These are phyloP conservation scores for Chaetogeoica ovagalla DNA, from an alignment of 2,888 invertebrate species.

Conservation along the genomic window DNA sequence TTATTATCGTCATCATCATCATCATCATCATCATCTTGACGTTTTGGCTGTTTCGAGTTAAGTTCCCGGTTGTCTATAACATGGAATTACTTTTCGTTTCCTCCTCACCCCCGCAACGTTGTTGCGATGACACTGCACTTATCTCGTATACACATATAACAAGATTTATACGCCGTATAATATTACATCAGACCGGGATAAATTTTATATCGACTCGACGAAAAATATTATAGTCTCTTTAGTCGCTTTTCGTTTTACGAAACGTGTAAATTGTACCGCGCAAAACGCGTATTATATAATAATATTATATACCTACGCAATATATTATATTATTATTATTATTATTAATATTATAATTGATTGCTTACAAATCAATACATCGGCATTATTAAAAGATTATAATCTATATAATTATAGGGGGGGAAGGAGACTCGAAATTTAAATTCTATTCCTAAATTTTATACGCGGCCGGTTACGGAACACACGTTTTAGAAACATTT, in stretches of 20 bases:
- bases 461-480: no score
- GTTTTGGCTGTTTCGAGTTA: not conserved
- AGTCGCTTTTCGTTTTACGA: not conserved
- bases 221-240: not conserved
- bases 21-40: not conserved
- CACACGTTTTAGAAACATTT: no score
- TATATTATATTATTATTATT: no score
- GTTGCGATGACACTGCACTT: constrained; percentile 42
- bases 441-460: no score
- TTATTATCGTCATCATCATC: no score
- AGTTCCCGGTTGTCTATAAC: not conserved
- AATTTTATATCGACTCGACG: constrained; percentile 7
- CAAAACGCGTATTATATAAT: no score
- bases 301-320: no score
- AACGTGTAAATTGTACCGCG: not conserved
- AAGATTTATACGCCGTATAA: constrained; percentile 23
- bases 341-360: no score
- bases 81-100: not conserved
- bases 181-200: not conserved
- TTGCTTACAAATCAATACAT: no score
- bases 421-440: no score
- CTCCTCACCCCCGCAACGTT: not conserved
- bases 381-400: no score
- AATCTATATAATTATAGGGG: no score
- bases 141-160: constrained; percentile 4